These are phyloP conservation scores for Apodemia zela DNA, from an alignment of 2,888 invertebrate species.

Conservation along the genomic window DNA sequence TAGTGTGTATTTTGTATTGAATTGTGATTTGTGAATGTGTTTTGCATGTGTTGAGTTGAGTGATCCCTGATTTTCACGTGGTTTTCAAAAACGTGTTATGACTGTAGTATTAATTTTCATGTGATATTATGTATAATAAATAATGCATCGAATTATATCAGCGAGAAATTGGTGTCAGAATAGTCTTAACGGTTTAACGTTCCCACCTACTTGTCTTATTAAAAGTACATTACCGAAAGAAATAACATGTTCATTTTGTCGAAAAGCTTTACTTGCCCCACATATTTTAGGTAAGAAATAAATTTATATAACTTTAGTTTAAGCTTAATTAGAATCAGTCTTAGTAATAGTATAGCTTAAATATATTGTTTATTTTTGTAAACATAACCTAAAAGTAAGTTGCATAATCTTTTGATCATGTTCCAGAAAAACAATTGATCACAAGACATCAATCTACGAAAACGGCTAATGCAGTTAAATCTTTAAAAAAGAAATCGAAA, in stretches of 20 bases:
- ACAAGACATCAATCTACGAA: slow-evolving; percentile 66
- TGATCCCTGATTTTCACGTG: slow-evolving; percentile 54
- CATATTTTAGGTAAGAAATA: slow-evolving; percentile 51
- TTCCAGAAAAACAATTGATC: slow-evolving; percentile 55
- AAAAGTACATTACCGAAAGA: slow-evolving; percentile 44
- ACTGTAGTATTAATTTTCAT: slow-evolving; percentile 35
- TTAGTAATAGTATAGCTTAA: not conserved
- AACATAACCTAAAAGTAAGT: slow-evolving; percentile 48
- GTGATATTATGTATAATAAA: slow-evolving; percentile 41
- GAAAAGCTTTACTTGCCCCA: slow-evolving; percentile 55
- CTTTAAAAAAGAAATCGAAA: slow-evolving; percentile 64
- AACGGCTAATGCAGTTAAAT: slow-evolving; percentile 57
- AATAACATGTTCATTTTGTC: slow-evolving; percentile 71
- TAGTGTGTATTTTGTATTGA: not conserved
- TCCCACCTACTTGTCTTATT: slow-evolving; percentile 45
- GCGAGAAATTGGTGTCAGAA: slow-evolving; percentile 64
- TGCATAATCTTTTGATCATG: slow-evolving; percentile 60
- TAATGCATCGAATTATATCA: slow-evolving; percentile 69
- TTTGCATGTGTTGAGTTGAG: not conserved
- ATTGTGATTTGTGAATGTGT: not conserved
- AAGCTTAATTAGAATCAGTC: not conserved
- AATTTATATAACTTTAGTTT: not conserved
- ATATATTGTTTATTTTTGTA: slow-evolving; percentile 26
- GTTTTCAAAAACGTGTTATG: slow-evolving; percentile 53
- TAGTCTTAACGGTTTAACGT: slow-evolving; percentile 53